Evolutionary conservation across 2,888 invertebrate genomes (phyloP), one percentile per base, ranked within the genome.

Genomic region (Plebejus melissa): DNA sequence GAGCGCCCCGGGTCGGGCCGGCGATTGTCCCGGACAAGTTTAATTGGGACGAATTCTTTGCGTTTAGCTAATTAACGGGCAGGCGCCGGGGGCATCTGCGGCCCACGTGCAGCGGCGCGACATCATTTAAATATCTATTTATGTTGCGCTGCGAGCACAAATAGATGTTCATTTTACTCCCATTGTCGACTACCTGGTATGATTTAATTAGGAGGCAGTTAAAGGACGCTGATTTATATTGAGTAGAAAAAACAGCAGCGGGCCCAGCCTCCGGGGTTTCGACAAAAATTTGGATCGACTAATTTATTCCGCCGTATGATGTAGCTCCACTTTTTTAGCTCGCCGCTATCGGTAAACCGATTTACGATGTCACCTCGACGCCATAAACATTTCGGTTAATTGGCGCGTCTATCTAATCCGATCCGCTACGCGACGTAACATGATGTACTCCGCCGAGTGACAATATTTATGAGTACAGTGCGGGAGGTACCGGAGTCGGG

Each of bases 11-110:
- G 81, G 65, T 65, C 32, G 58, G 9, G 22, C 58, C 22, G 65
- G 65, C 65, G 65, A 65, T 5, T 65, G 32, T 13, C 65, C 65
- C 80, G 81, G 83, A 81, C 80, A 80, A 77, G 80, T 84, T 84
- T 90, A 89, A 90, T 90, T 89, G 86, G 86, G 86, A 85, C 83
- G 87, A 84, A 89, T 89, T 87, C 86, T 84, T 85, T 83, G 85
- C 86, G 86, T 87, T 90, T 88, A 86, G 86, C 87, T 90, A 90
- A 91, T 91, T 90, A 91, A 84, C 87, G 84, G 79, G 79, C 77
- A 78, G 82, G 82, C 82, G 80, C 84, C 81, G 81, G 78, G 80
- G 79, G 84, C 83, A 91, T 88, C 88, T 90, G 90, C 84, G 86
- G 83, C 83, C 87, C 90, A 89, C 86, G 88, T 90, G 90, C 82